Evolutionary conservation across 2,888 invertebrate species (phyloP).

Genomic region (Callimorpha dominula): DNA sequence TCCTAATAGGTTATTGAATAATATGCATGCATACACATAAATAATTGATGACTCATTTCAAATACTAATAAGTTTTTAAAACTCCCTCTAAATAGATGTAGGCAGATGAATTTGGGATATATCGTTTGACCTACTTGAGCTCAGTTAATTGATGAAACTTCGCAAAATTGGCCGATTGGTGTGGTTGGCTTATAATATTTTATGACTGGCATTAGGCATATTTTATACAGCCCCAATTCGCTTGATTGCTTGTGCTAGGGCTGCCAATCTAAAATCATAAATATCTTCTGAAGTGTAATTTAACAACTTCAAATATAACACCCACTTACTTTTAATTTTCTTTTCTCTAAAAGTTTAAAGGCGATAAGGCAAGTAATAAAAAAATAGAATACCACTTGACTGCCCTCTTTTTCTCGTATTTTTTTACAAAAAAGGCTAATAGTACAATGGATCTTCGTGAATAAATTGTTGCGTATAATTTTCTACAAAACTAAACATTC

Average conservation of each 20-base stretch:
- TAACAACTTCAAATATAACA: background rate
- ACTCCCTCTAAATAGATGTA: slow-evolving; percentile 30
- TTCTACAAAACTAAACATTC: no score
- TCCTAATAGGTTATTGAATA: no score
- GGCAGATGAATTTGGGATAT: slow-evolving; percentile 51
- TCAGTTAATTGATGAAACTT: slow-evolving; percentile 51
- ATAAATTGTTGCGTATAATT: no score
- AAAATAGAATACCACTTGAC: no score
- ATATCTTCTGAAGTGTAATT: background rate
- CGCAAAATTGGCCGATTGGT: slow-evolving; percentile 43
- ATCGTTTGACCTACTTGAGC: slow-evolving; percentile 53
- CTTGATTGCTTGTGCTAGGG: slow-evolving; percentile 4
- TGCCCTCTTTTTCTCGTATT: no score
- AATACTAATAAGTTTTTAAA: background rate
- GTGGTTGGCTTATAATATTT: slow-evolving; percentile 46
- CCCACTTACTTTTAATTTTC: background rate
- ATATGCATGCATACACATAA: no score
- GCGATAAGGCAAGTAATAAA: no score
- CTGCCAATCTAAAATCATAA: background rate
- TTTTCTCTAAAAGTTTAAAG: background rate
- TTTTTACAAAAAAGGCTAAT: no score
- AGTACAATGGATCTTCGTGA: no score
- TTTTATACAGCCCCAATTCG: slow-evolving; percentile 35
- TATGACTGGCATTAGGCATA: slow-evolving; percentile 43
- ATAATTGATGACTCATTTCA: background rate